Evolutionary conservation across 2,797 vertebrate species (phyloP).

Genomic region (Scolopax bukidnonensis): DNA sequence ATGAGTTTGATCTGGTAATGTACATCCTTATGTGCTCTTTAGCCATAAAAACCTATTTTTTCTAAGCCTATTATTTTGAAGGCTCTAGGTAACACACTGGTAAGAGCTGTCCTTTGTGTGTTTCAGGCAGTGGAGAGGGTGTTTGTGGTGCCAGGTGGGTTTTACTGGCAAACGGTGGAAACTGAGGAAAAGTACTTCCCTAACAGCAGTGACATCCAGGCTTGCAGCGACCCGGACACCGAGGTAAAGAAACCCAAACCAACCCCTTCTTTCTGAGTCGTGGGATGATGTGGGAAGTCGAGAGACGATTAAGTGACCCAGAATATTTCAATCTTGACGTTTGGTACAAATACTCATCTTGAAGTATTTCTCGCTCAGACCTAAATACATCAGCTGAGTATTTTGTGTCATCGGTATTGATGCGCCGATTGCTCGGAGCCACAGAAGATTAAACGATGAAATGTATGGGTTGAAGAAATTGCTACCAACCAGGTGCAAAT

Average conservation of each 20-base stretch:
- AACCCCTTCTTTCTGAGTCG: neutral
- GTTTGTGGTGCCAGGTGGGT: slow-evolving; percentile 73
- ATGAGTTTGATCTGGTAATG: neutral
- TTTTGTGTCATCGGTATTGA: slow-evolving; percentile 3
- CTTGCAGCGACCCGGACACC: slow-evolving; percentile 58
- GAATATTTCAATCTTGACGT: neutral
- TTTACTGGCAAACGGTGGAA: slow-evolving; percentile 83
- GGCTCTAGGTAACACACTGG: neutral
- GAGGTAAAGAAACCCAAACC: slow-evolving; percentile 66
- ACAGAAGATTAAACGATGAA: slow-evolving; percentile 24
- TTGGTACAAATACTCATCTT: neutral
- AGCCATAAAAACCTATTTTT: neutral
- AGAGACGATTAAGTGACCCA: neutral
- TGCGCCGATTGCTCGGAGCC: slow-evolving; percentile 23
- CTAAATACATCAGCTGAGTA: neutral
- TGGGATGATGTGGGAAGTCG: neutral
- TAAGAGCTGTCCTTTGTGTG: slow-evolving; percentile 1
- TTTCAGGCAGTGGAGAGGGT: slow-evolving; percentile 76
- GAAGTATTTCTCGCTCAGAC: slow-evolving; percentile 5
- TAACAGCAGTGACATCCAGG: slow-evolving; percentile 29
- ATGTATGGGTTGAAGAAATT: neutral
- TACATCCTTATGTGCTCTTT: neutral
- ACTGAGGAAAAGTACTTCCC: slow-evolving; percentile 74
- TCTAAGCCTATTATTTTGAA: neutral
- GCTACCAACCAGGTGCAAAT: slow-evolving; percentile 12